Base-by-base conservation (phyloP, 2,888 invertebrate genomes). In the Ectemnius cavifrons region DNA sequence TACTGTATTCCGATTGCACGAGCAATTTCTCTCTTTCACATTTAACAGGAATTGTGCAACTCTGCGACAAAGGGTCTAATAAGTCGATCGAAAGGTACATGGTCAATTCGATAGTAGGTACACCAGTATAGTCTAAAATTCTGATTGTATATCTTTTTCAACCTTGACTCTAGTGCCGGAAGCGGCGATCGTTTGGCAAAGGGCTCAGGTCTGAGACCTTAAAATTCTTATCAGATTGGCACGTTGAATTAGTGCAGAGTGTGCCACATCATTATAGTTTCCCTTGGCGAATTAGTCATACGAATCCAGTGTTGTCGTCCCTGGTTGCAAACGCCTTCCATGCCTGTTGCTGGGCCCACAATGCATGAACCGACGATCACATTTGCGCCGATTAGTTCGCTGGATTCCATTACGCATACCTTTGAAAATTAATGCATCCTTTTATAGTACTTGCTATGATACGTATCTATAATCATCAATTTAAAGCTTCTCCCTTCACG, bases 181-280 rank as follows among this genome's bases (percentile, higher is more conserved):
- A 4, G 52, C 14, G 16, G 52, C 14, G 16, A 52, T 11, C 5
- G 37, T 37, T 37, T 37, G 37, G 37, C 37, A 37, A 37, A 37
- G 37, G 37, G 37, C 37, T 37, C 37, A 37, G 37, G 0, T n/a
- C n/a, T 11, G 37, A 4, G 11, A 8, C 37, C 37, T 37, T 52
- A 8, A 0, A 11, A 52, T 16, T 6, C 1, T 52, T 14, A 52
- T 11, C 2, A 16, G 2, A 52, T 52, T 14, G 52, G 52, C 52
- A 16, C n/a, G 18, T 60, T 6, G 23, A 71, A 67, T 79, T 86
- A 90, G 74, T 89, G 89, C 62, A 97, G 93, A 78, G 94, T 95
- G 91, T 97, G 97, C 97, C 97, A 97, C 94, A 96, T 96, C 81
- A 97, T 96, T 83, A 96, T 95, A 20, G 97, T 95, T 89, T 97